These are phyloP conservation scores for Protaetia brevitarsis DNA, from an alignment of 1,140 invertebrate species.

Conservation along the genomic window DNA sequence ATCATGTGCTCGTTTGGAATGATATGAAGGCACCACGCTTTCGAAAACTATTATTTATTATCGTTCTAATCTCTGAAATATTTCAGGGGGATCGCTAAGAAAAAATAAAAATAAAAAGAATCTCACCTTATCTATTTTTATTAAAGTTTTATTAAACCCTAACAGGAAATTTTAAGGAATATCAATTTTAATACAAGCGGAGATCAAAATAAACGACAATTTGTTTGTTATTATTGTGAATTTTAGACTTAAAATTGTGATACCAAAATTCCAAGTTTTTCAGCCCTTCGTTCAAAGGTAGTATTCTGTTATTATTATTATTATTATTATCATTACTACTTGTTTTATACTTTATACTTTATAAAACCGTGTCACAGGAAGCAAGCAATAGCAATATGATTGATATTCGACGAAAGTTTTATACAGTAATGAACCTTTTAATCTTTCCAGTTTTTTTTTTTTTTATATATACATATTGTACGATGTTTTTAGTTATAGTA, in stretches of 20 bases:
- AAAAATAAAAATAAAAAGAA: too few relatives aligned
- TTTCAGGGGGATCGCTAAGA: too few relatives aligned
- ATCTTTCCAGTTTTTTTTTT: slow-evolving; percentile 21
- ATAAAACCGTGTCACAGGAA: neutral
- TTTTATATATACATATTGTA: neutral
- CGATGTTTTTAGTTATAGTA: neutral
- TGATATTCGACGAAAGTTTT: slow-evolving; percentile 13
- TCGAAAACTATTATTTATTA: too few relatives aligned
- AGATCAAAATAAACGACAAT: slow-evolving; percentile 19
- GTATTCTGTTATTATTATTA: slow-evolving; percentile 13
- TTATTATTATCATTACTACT: neutral
- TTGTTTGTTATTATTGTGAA: slow-evolving; percentile 18
- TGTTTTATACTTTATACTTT: neutral
- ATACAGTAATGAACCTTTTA: slow-evolving; percentile 7
- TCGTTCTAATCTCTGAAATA: too few relatives aligned
- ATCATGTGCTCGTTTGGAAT: too few relatives aligned
- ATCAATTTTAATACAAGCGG: neutral
- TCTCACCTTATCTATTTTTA: too few relatives aligned
- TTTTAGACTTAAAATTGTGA: slow-evolving; percentile 29
- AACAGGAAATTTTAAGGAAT: slow-evolving; percentile 18
- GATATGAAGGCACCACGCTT: too few relatives aligned
- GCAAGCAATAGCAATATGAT: slow-evolving; percentile 22
- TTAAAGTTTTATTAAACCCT: too few relatives aligned
- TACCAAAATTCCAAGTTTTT: slow-evolving; percentile 28
- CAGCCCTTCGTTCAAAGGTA: slow-evolving; percentile 20